Percentiles rank a stretch among this genome's conserved stretches.
phyloP scores from a whole-genome alignment of 2,113 vertebrate species.

The Lophius piscatorius region DNA sequence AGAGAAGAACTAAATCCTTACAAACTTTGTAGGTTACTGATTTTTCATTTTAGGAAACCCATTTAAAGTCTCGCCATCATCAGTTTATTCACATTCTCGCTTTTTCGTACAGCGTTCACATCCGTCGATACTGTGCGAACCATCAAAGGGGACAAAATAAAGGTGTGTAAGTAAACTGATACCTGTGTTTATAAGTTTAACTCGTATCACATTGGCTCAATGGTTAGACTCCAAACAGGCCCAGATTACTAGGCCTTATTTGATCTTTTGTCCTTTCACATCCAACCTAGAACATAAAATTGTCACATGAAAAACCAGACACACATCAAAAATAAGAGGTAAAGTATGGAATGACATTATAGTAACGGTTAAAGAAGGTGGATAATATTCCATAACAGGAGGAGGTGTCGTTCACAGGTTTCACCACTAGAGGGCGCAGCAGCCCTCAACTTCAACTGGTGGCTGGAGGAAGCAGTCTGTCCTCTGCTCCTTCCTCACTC shows the following conservation, averaged over 20 bases:
- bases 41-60: too few species aligned
- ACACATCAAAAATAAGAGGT: conserved; percentile 36
- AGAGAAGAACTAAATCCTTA: neutral
- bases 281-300: conserved; percentile 7
- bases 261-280: conserved; percentile 46
- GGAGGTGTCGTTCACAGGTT: conserved; percentile 22
- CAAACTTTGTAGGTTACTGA: neutral
- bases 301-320: conserved; percentile 18
- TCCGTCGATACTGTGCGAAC: neutral
- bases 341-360: conserved; percentile 57
- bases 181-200: conserved; percentile 34
- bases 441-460: conserved; percentile 19
- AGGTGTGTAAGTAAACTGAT: conserved; percentile 28
- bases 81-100: neutral
- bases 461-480: conserved; percentile 16
- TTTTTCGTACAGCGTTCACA: neutral
- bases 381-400: conserved; percentile 23
- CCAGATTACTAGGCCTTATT: conserved; percentile 5
- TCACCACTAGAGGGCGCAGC: conserved; percentile 34
- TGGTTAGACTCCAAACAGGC: conserved; percentile 40
- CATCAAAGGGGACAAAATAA: conserved; percentile 10
- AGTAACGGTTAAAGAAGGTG: conserved; percentile 22
- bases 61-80: neutral
- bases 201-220: conserved; percentile 45
- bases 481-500: neutral